Conservation (phyloP, 2,113 vertebrate genomes). For the Tautogolabrus adspersus region DNA sequence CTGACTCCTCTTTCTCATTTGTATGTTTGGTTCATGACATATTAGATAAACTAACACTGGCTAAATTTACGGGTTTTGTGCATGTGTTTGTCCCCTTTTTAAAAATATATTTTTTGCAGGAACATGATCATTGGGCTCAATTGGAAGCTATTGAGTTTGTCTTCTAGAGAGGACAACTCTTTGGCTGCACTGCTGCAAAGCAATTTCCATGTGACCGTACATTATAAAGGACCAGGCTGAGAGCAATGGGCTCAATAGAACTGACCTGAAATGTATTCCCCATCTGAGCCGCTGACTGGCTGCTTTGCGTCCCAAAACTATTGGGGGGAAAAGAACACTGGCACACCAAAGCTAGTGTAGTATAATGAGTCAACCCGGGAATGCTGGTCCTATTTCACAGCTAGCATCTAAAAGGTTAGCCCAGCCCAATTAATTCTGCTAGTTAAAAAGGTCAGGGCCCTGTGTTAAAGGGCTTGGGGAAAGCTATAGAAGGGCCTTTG, state of each 20-base stretch:
- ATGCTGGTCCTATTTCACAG: constrained; percentile 68
- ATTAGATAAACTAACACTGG: no score
- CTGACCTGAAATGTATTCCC: constrained; percentile 79
- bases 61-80: neutral
- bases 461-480: constrained; percentile 77
- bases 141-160: neutral
- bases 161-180: neutral
- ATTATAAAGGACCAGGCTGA: constrained; percentile 45
- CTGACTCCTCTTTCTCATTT: no score
- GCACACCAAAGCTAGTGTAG: constrained; percentile 65
- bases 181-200: neutral
- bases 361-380: constrained; percentile 83
- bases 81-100: neutral
- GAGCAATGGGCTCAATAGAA: constrained; percentile 61
- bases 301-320: constrained; percentile 60
- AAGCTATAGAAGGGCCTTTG: constrained; percentile 60
- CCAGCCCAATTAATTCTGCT: constrained; percentile 83
- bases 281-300: constrained; percentile 56
- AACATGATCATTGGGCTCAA: constrained; percentile 6
- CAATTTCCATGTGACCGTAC: neutral
- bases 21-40: no score
- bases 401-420: constrained; percentile 83
- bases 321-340: constrained; percentile 51
- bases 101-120: neutral
- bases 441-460: constrained; percentile 85